Evolutionary conservation across 2,888 invertebrate genomes (phyloP).

Genomic region (Sturmia bella): DNA sequence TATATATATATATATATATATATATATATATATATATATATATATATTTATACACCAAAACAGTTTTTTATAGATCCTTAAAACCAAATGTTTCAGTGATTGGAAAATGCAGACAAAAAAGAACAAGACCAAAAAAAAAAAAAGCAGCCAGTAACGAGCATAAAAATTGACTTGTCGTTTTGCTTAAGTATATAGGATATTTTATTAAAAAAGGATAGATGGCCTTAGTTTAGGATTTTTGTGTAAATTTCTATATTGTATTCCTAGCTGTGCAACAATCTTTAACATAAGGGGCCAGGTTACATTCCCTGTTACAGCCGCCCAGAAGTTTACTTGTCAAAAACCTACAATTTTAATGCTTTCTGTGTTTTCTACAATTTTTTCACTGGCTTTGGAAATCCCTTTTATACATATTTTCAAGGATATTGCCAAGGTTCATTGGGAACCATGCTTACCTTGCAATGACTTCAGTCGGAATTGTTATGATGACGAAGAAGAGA

Average conservation of each 20-base stretch:
- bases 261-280: neutral
- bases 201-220: slow-evolving; percentile 27
- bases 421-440: too few species aligned
- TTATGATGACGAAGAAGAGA: too few species aligned
- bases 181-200: slow-evolving; percentile 43
- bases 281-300: neutral
- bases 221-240: neutral
- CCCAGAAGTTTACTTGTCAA: too few species aligned
- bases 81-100: slow-evolving; percentile 50
- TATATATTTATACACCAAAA: neutral
- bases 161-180: slow-evolving; percentile 64
- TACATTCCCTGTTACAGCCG: neutral
- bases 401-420: too few species aligned
- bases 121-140: too few species aligned
- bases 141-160: slow-evolving; percentile 51
- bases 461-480: too few species aligned
- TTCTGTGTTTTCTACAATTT: too few species aligned
- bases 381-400: too few species aligned
- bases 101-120: slow-evolving; percentile 60
- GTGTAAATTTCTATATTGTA: neutral
- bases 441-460: too few species aligned
- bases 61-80: neutral
- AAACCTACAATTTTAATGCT: too few species aligned
- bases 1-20: neutral
- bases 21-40: neutral